Base-by-base conservation (phyloP, 2,113 vertebrate genomes). In the Nerophis lumbriciformis region DNA sequence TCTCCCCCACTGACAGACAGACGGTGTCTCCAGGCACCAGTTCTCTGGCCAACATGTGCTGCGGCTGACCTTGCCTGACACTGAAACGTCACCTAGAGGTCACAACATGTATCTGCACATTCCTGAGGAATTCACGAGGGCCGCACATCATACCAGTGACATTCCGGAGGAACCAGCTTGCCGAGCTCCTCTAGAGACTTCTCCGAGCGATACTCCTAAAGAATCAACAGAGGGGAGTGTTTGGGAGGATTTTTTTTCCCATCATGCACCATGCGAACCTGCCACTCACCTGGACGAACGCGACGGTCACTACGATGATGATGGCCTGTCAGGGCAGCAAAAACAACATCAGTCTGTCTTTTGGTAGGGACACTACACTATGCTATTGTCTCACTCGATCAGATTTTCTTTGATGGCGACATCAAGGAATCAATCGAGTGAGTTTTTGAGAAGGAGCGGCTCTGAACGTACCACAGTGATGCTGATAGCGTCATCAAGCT, bases 401-500 rank as follows among this genome's bases (percentile, higher is more conserved):
- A 45, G 11, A 45, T 45, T 45, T 45, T 45, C 42, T 5, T 11
- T 12, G 10, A 44, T 5, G 42, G 28, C 3, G 28, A 28, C 28
- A 4, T 28, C 28, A 28, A 28, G 28, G 28, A 28, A 28, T 45
- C 10, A 11, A 9, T 45, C 11, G 6, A 45, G 10, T 45, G 42
- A 45, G 12, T 3, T 11, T 45, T 45, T 11, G 10, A 45, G 42
- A 45, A 45, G 4, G 11, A 13, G 16, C 15, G 35, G 59, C 10
- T 8, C 9, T 36, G 3, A 28, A 67, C 74, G 82, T 92, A 99
- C 96, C 96, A 98, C 96, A 35, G 97, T 97, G 92, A 99, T 99
- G 91, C 97, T 99, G 92, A 98, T 92, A 37, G 97, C 97, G 86
- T 99, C 97, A 65, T 99, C 97, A 78, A 97, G 93, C 90, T 99